Evolutionary conservation across 2,113 vertebrate genomes (phyloP).

Genomic region (Morone saxatilis): DNA sequence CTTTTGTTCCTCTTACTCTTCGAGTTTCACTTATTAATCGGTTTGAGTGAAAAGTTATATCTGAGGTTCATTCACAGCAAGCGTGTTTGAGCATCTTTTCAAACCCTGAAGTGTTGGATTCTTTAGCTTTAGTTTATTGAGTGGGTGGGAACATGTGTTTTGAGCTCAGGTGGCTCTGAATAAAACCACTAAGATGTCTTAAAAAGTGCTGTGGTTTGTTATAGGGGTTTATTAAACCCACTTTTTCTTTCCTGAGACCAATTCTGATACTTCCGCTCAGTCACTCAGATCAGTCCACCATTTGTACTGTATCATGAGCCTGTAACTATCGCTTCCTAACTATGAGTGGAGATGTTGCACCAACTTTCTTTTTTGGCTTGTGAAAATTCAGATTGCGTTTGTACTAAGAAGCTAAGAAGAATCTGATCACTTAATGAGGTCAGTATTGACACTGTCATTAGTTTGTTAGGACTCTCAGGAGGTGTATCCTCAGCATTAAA

Average conservation of each 20-base stretch:
- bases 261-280: no score
- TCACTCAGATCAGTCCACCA: no score
- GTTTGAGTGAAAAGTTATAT: slow-evolving; percentile 9
- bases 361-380: no score
- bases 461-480: no score
- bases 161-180: background rate
- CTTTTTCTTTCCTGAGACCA: background rate
- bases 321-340: no score
- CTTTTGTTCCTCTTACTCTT: background rate
- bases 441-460: no score
- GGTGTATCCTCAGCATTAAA: no score
- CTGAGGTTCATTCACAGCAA: background rate
- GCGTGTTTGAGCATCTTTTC: background rate
- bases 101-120: slow-evolving; percentile 5
- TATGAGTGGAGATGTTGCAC: no score
- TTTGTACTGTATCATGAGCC: no score
- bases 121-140: background rate
- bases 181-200: background rate
- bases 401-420: no score
- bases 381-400: no score
- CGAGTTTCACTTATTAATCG: slow-evolving; percentile 35
- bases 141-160: background rate
- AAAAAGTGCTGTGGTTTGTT: background rate
- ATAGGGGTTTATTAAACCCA: background rate
- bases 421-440: no score